Conservation (phyloP, 2,797 vertebrate species). For the Myotis vivesi region DNA sequence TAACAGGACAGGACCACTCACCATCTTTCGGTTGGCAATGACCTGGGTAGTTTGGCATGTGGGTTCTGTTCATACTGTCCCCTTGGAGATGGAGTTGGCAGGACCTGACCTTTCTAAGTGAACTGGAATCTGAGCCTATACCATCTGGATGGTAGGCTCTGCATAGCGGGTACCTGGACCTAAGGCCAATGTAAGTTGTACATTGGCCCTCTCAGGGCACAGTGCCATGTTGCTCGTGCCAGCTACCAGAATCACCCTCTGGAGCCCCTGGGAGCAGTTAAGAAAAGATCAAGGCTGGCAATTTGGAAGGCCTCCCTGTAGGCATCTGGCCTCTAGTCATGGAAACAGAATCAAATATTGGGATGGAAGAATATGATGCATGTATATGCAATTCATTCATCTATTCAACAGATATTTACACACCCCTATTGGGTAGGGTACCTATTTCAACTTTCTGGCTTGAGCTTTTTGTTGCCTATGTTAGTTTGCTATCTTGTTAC, state of each 20-base stretch:
- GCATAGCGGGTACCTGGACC: not conserved
- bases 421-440: not conserved
- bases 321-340: conserved; percentile 57
- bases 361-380: conserved; percentile 23
- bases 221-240: conserved; percentile 41
- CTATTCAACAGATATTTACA: not conserved
- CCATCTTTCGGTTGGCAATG: conserved; percentile 55
- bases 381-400: conserved; percentile 16
- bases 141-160: conserved; percentile 55
- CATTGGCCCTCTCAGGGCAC: conserved; percentile 14
- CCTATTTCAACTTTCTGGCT: not conserved
- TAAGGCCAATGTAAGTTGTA: conserved; percentile 21
- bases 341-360: conserved; percentile 57
- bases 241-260: conserved; percentile 56
- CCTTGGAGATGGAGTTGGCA: conserved; percentile 58
- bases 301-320: conserved; percentile 65
- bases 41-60: conserved; percentile 36
- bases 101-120: conserved; percentile 19
- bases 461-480: not conserved
- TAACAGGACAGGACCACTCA: conserved; percentile 50
- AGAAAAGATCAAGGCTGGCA: conserved; percentile 69
- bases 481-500: not conserved
- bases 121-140: conserved; percentile 40
- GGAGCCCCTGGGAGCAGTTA: conserved; percentile 54
- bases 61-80: not conserved